These are phyloP conservation scores for Drosophila insularis DNA, from an alignment of 1,140 invertebrate species.

Conservation along the genomic window DNA sequence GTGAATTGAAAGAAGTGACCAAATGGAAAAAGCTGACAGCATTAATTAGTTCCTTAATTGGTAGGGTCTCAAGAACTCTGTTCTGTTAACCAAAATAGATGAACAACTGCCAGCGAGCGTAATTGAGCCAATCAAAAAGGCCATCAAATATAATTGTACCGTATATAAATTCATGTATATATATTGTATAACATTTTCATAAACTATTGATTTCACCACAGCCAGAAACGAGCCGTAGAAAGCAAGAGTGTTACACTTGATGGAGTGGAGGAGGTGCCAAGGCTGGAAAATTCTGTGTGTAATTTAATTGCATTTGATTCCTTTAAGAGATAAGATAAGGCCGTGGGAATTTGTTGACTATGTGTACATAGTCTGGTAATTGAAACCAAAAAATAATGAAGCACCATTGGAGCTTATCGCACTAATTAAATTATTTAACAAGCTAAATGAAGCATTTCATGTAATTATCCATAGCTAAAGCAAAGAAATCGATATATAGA, in stretches of 20 bases:
- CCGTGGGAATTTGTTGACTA: conserved; percentile 4
- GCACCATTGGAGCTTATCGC: conserved; percentile 33
- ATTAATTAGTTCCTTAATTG: background rate
- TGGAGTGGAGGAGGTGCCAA: background rate
- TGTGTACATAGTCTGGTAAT: conserved; percentile 1
- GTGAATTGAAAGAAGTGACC: background rate
- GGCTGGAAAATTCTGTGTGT: background rate
- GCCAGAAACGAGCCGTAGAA: background rate
- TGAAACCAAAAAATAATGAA: conserved; percentile 1
- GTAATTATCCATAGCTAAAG: background rate
- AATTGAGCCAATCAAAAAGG: conserved; percentile 8
- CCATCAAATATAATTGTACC: background rate
- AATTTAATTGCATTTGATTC: conserved; percentile 13
- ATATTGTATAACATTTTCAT: background rate
- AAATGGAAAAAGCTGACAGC: background rate
- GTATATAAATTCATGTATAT: background rate
- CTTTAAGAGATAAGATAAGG: conserved; percentile 3
- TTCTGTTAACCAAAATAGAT: conserved; percentile 4
- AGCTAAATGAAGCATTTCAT: background rate
- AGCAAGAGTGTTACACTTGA: background rate
- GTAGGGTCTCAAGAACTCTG: background rate
- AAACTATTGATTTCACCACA: conserved; percentile 8
- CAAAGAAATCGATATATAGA: background rate
- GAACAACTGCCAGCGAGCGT: background rate
- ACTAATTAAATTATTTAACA: conserved; percentile 42